A percentile compares a stretch with the other conserved stretches of the same genome.
Evolutionary conservation across 2,797 vertebrate genomes (phyloP).

Genomic region (Saxicola maurus): DNA sequence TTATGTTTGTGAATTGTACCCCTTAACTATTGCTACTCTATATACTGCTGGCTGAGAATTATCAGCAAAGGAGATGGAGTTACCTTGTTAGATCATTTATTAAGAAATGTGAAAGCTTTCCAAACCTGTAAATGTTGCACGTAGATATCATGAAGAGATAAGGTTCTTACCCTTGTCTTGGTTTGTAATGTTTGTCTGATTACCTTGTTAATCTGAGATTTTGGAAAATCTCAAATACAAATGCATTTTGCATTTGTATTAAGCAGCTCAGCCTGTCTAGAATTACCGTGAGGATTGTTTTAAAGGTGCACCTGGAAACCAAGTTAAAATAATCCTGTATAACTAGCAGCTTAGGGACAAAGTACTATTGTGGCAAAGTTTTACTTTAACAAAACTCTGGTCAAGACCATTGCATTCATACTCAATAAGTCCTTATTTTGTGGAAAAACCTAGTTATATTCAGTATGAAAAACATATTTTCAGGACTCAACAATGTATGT

Average conservation of each 20-base stretch:
- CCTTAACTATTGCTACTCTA: neutral
- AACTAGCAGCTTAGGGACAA: neutral
- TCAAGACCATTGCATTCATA: neutral
- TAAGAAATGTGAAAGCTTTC: neutral
- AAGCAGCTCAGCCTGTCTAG: neutral
- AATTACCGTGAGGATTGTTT: neutral
- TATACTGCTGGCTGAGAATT: neutral
- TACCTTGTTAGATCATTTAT: neutral
- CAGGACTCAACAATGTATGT: neutral
- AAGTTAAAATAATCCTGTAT: neutral
- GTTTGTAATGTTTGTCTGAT: neutral
- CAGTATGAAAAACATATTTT: neutral
- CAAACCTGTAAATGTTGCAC: neutral
- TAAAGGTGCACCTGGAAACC: neutral
- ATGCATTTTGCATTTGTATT: neutral
- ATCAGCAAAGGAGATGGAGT: neutral
- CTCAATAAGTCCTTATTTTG: neutral
- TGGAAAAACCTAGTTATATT: neutral
- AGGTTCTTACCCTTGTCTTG: neutral
- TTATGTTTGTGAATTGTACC: neutral
- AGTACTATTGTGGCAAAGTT: neutral
- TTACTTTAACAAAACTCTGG: neutral
- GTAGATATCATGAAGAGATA: neutral
- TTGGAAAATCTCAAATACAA: neutral
- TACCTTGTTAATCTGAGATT: constrained; percentile 3